Conservation (phyloP, 2,113 vertebrate genomes). For the Neodontobutis hainanensis region DNA sequence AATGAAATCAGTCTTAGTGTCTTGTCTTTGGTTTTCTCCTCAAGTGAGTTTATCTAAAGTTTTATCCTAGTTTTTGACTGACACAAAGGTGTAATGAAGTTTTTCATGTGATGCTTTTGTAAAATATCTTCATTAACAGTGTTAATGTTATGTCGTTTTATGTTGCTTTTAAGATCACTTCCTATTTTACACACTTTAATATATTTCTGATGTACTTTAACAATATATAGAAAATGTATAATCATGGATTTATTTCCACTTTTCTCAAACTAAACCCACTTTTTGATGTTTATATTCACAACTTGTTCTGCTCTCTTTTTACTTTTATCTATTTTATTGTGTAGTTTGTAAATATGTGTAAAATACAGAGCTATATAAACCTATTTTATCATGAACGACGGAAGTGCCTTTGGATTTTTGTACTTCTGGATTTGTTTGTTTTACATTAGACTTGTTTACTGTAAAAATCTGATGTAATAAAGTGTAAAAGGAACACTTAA, state of each 20-base stretch:
- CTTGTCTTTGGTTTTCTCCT: no score
- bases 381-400: slow-evolving; percentile 46
- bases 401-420: slow-evolving; percentile 57
- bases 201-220: no score
- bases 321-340: background rate
- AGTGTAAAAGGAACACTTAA: background rate
- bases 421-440: slow-evolving; percentile 24
- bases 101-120: no score
- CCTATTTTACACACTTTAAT: no score
- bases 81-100: background rate
- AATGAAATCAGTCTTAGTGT: no score
- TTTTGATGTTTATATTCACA: background rate
- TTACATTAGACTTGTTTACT: slow-evolving; percentile 10
- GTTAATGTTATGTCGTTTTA: no score
- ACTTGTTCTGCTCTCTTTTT: background rate
- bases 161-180: no score
- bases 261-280: background rate
- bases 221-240: no score
- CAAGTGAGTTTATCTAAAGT: no score
- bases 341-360: slow-evolving; percentile 63
- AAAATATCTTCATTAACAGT: no score
- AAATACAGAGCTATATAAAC: slow-evolving; percentile 33
- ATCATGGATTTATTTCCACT: no score
- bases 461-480: slow-evolving; percentile 8
- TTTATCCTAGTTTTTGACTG: background rate